Evolutionary conservation across 2,888 invertebrate genomes (phyloP), one percentile per base, ranked within the genome.

Genomic region (Patella pellucida): DNA sequence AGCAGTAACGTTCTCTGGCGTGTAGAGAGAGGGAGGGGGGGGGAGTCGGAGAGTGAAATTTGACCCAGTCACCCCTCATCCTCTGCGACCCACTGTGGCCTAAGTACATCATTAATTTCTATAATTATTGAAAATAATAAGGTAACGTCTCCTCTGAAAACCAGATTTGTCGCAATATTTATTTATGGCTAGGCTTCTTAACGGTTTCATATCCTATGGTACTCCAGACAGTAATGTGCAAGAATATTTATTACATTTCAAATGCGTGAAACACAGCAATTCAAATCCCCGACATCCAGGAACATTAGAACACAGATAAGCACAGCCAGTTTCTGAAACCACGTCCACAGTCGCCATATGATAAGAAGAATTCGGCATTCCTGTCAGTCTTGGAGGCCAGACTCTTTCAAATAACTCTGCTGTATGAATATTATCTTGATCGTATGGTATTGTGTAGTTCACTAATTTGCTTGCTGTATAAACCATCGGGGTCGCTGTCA

Each of bases 321-420:
- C 86, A 72, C 86, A 86, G 69, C 85, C 85, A 3, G 86, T 85
- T 73, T 85, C 86, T 68, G 83, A 83, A 16, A 81, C 72, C 12
- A 85, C 83, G 27, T 75, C 78, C 52, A 78, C 76, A 27, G 74
- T 71, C 16, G 74, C 78, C 52, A 81, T 52, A 54, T 79, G 77
- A 56, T 77, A 56, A 15, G 78, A 54, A 5, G 70, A 76, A 75
- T 73, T 77, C 51, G 56, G 84, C 52, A 83, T 76, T 14, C 71
- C 50, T 27, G 82, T 78, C 19, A 85, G 78, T 70, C 77, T 76
- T n/a, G 85, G 86, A 23, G 85, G 85, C 82, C 84, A 84, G 14
- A 85, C 80, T 16, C 85, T 79, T 72, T 85, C 85, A 74, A 85
- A 86, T 68, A 86, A 71, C n/a, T 83, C 78, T n/a, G 79, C 79